Base-by-base conservation (phyloP, 2,113 vertebrate species). In the Pollachius pollachius region DNA sequence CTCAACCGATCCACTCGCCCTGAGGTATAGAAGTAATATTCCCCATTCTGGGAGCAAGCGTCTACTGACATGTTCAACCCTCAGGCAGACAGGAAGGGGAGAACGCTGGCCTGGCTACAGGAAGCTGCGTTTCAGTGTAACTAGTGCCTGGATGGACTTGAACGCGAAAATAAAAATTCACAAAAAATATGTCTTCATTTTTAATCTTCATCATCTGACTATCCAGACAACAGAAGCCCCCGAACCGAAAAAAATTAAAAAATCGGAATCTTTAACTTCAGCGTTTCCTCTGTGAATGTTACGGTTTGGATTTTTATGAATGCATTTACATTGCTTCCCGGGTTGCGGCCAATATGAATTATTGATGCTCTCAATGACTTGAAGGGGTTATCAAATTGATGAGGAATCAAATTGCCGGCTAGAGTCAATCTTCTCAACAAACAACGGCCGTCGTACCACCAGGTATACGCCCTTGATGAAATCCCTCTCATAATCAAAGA, bases 391-490 rank as follows among this genome's bases (percentile, higher is more conserved):
- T 83, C 75, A 88, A 87, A 86, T 75, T 87, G 84, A 87, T 82
- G 88, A 85, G 75, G 78, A 88, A 86, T 87, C 81, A 82, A 81
- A 83, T 58, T 79, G 75, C 65, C 72, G 75, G 78, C 71, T 79
- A 81, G 11, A 86, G 75, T 88, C 81, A 83, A 89, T 84, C 81
- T 76, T 70, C 81, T 85, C 81, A 54, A 82, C 82, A 86, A 85
- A 85, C 76, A 89, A 82, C 83, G 81, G 75, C 71, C 72, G 68
- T 73, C 72, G 79, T 86, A 77, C 79, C 85, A 89, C 81, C 86
- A 88, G 77, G 81, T 87, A 82, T 87, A 81, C 87, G 84, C 81
- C 86, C 87, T 83, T 88, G 88, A 90, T 91, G 84, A 88, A 83
- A 90, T 86, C 86, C 89, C 84, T 70, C 75, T 74, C 79, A 70